Base-by-base conservation (phyloP, 2,888 invertebrate genomes). In the Macrosoma leucophasiata region DNA sequence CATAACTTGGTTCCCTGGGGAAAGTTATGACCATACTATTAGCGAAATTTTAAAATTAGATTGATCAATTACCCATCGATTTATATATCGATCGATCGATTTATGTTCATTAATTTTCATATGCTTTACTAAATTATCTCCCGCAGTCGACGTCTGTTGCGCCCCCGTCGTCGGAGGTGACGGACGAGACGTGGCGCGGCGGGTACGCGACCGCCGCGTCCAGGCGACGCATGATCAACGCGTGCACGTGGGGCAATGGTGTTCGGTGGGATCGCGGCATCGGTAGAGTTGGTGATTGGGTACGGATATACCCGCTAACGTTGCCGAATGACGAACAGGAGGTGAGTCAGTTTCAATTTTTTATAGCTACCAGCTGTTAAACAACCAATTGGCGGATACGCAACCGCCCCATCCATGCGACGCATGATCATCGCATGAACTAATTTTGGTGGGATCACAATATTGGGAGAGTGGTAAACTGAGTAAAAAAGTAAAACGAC, bases 241-340 rank as follows among this genome's bases (percentile, higher is more conserved):
- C 77, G 0, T 76, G 79, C 46, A 50, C 77, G 4, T 92, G 91
- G 91, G 91, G 91, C 19, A 92, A 91, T 49, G 91, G 91, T 2
- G 85, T 87, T 34, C 86, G 90, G 46, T 92, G 92, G 92, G 85
- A 84, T 48, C 74, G 82, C 20, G 87, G 91, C 0, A 85, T 86
- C 4, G 76, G 85, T 1, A 75, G 82, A 9, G 90, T 91, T 40
- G 94, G 94, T 0, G 90, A 91, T 21, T 94, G 94, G 91, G 87
- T 91, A 23, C 77, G 93, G 43, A 88, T 92, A 37, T 94, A 91
- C 71, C 94, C 94, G 0, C 81, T 82, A 38, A 57, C 62, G 0
- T 43, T 77, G 31, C 70, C 78, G 1, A 55, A 55, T 7, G 67
- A 74, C 13, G 71, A 79, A 31, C 74, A 74, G 55, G 79, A 77